Base-by-base conservation (phyloP, 2,113 vertebrate genomes). In the Rhabdomys dilectus region DNA sequence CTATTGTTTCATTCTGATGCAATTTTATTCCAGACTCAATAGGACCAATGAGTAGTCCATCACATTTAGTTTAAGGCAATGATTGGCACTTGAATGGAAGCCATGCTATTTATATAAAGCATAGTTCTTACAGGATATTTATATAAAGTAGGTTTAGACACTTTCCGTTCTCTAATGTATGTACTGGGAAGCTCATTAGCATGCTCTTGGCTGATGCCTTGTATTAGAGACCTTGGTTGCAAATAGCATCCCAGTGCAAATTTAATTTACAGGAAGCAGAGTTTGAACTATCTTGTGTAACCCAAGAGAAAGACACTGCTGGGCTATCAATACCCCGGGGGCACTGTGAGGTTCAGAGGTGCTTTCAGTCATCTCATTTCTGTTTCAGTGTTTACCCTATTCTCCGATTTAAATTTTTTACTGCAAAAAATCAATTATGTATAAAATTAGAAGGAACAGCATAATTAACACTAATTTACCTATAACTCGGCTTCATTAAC, bases 1-100 rank as follows among this genome's bases (percentile, higher is more conserved):
- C 34, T 53, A 24, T 45, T 51, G 21, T 87, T 21, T 84, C 19
- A 89, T 48, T 88, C 86, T 87, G 73, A 58, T 56, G 81, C 76
- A 48, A 89, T 62, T 73, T 88, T 81, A 96, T 76, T 94, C 80
- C 66, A 78, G 19, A 86, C 72, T 39, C 39, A 95, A 77, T 89
- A 90, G 92, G 36, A 8, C 53, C 42, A 84, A 51, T 16, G 66
- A 10, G 17, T 10, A 90, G 60, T 16, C 48, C 48, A 48, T 60
- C 88, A 85, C 86, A n/a, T 6, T 89, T 94, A 13, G 31, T 91
- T 62, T 72, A 62, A 93, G 39, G 77, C 12, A 75, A 89, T 93
- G 81, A 95, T 34, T 88, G 91, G 53, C 81, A 93, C 12, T 88
- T 95, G 81, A 95, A 95, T 87, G 73, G 89, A 95, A 96, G 73